Base-by-base conservation (phyloP, 2,113 vertebrate species). In the Bombycilla garrulus region DNA sequence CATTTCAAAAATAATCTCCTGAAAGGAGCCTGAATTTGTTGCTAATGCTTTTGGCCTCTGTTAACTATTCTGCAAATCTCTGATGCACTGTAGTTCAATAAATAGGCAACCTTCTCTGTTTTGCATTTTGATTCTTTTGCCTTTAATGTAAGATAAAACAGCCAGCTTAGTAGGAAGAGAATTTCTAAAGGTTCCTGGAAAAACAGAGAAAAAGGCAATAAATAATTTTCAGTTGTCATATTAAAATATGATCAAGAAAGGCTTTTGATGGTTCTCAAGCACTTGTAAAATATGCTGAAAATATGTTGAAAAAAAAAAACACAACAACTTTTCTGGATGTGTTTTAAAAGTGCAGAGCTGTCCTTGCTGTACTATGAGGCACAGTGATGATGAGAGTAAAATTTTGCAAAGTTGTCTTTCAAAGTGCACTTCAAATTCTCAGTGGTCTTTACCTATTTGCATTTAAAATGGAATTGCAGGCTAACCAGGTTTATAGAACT, bases 81-180 rank as follows among this genome's bases (percentile, higher is more conserved):
- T 86, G 50, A 58, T 66, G 50, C 33, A 23, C 14, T 70, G 38
- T 19, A 51, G 58, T 73, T 85, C 67, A 94, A 85, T 82, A 90
- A 91, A 53, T 25, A 42, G 21, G 11, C 15, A 92, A 26, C 28
- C 10, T 92, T 89, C 28, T 72, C 44, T 77, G n/a, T 29, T 90
- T 72, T 79, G 24, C 47, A 19, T 94, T 95, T 90, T 88, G 78
- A 77, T 88, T 82, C 24, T 82, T 93, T 72, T 82, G 70, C 19
- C 35, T 94, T 95, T 91, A 65, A 82, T 80, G 35, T 70, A 50
- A 90, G 66, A 95, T 81, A 81, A 95, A 93, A 54, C 42, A 72
- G 40, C 2, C 36, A 48, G 35, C 33, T 81, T 72, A 29, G 42
- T 8, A 66, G 19, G 38, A 80, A 50, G 24, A 53, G 20, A 69